These are phyloP conservation scores for Eulemur albifrons DNA, from an alignment of 2,797 vertebrate genomes.

Conservation along the genomic window DNA sequence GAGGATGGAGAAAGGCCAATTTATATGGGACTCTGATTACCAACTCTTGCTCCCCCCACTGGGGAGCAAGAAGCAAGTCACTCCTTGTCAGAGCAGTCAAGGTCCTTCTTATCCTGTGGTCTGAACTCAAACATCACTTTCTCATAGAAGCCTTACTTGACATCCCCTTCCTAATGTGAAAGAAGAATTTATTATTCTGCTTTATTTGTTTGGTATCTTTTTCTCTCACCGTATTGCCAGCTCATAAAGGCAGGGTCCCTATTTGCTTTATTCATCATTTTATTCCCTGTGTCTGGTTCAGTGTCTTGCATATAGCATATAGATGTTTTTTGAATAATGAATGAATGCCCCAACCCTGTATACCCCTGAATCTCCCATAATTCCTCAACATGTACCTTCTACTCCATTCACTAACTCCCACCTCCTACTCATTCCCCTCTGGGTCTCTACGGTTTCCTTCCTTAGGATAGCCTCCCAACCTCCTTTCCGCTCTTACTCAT, in stretches of 20 bases:
- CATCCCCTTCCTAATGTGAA: not conserved
- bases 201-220: slow-evolving; percentile 33
- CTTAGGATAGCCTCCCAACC: not conserved
- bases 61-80: not conserved
- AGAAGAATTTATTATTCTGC: not conserved
- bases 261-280: slow-evolving; percentile 47
- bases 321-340: slow-evolving; percentile 49
- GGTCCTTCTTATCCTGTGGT: not conserved
- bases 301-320: slow-evolving; percentile 37
- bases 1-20: not conserved
- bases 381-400: not conserved
- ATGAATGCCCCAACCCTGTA: not conserved
- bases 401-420: not conserved
- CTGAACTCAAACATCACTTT: slow-evolving; percentile 17
- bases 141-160: not conserved
- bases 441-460: not conserved
- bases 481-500: slow-evolving; percentile 17
- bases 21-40: not conserved
- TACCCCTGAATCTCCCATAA: slow-evolving; percentile 16
- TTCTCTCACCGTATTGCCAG: slow-evolving; percentile 11
- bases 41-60: not conserved
- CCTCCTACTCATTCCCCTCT: not conserved
- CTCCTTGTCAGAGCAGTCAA: not conserved
- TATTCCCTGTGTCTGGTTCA: slow-evolving; percentile 15
- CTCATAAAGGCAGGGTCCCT: not conserved